Conservation (phyloP, 2,888 invertebrate genomes). For the Parnassius glacialis region DNA sequence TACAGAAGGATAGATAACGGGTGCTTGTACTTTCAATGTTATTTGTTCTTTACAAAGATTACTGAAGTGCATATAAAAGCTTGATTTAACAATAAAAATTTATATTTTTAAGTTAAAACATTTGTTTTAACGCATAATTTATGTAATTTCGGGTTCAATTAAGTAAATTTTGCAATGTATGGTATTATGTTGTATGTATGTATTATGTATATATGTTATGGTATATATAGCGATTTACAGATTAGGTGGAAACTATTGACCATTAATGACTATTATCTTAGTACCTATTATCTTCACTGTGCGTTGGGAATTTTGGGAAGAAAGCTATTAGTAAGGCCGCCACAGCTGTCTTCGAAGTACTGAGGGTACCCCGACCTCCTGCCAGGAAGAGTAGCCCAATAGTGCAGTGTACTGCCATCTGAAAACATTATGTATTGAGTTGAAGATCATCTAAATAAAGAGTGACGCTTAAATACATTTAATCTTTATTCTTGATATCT, state of each 20-base stretch:
- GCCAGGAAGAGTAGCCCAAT: conserved; percentile 96
- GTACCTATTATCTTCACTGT: conserved; percentile 97
- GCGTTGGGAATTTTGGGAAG: conserved; percentile 98
- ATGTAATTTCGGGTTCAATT: no score
- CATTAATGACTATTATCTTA: not conserved
- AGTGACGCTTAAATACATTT: not conserved
- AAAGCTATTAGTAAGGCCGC: conserved; percentile 96
- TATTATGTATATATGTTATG: no score
- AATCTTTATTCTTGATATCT: not conserved
- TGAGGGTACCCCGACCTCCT: conserved; percentile 92
- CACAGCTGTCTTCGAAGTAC: conserved; percentile 90
- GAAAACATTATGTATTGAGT: conserved; percentile 46
- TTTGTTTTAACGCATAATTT: no score
- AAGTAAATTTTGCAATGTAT: no score
- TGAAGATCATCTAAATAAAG: not conserved
- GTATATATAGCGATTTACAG: no score
- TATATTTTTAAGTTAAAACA: no score
- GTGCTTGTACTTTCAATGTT: no score
- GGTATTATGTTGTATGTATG: no score
- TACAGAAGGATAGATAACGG: no score
- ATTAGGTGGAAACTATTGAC: not conserved
- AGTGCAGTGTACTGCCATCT: conserved; percentile 97
- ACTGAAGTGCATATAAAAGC: no score
- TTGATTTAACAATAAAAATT: no score
- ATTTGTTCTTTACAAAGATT: no score